Evolutionary conservation across 2,797 vertebrate species (phyloP).

Genomic region (Phylloscopus collybita): DNA sequence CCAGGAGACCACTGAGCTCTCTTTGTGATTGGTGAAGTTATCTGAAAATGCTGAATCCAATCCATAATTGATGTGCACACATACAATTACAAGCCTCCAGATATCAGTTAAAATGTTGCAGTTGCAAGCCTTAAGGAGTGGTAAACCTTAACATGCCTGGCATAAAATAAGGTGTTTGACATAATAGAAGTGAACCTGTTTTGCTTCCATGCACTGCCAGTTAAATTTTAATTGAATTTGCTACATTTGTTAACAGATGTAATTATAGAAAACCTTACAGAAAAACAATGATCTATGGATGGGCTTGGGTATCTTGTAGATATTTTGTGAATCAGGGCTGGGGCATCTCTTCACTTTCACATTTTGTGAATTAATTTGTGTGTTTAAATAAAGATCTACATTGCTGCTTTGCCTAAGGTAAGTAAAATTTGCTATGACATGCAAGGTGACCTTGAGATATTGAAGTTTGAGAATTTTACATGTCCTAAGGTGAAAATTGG

Average conservation of each 20-base stretch:
- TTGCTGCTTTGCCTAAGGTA: constrained; percentile 25
- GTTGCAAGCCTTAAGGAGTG: constrained; percentile 86
- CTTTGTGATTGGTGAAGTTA: constrained; percentile 82
- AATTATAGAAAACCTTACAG: constrained; percentile 69
- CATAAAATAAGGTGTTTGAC: constrained; percentile 86
- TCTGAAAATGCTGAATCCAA: constrained; percentile 81
- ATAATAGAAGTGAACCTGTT: constrained; percentile 76
- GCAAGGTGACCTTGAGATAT: background rate
- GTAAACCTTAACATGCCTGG: constrained; percentile 85
- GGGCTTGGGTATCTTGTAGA: constrained; percentile 24
- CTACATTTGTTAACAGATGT: constrained; percentile 73
- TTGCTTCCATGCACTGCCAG: constrained; percentile 74
- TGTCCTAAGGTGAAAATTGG: background rate
- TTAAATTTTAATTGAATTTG: constrained; percentile 75
- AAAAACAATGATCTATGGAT: constrained; percentile 54
- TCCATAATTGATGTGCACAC: constrained; percentile 91
- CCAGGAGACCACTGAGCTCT: constrained; percentile 75
- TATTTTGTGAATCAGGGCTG: constrained; percentile 22
- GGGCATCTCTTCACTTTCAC: background rate
- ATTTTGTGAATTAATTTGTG: constrained; percentile 56
- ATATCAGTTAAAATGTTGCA: constrained; percentile 85
- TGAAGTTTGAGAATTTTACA: constrained; percentile 12
- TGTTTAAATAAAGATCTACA: constrained; percentile 37
- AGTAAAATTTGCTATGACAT: constrained; percentile 31
- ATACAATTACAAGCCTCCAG: constrained; percentile 89